These are phyloP conservation scores for Cheilosia impressa DNA, from an alignment of 2,888 invertebrate species.

Conservation along the genomic window DNA sequence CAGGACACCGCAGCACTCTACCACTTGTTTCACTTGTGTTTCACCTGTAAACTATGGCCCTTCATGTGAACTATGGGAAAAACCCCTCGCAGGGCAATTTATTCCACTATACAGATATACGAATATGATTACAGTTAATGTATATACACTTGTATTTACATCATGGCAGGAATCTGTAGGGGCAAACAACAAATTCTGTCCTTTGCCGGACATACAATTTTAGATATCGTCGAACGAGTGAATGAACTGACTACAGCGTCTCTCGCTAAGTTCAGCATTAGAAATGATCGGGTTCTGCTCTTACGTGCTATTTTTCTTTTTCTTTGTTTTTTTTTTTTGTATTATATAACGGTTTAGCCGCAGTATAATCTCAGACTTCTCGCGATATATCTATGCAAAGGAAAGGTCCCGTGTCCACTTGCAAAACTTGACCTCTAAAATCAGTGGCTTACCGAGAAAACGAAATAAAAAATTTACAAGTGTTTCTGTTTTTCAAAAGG, in stretches of 20 bases:
- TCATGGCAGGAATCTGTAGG: background rate
- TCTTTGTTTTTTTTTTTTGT: background rate
- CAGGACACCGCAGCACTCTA: conserved; percentile 26
- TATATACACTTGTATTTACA: conserved; percentile 35
- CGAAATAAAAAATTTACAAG: background rate
- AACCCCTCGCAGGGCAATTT: conserved; percentile 38
- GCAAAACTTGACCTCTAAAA: background rate
- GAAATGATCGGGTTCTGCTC: conserved; percentile 20
- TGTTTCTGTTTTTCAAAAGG: background rate
- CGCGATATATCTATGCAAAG: background rate
- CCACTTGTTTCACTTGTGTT: conserved; percentile 51
- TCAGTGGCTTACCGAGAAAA: background rate
- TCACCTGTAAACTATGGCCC: conserved; percentile 64
- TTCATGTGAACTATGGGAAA: conserved; percentile 56
- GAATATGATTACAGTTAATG: conserved; percentile 22
- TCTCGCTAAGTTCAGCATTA: background rate
- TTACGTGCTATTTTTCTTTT: background rate
- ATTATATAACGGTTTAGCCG: conserved; percentile 26
- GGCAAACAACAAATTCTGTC: conserved; percentile 14
- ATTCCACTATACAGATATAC: conserved; percentile 29
- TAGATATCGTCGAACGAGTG: conserved; percentile 19
- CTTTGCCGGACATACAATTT: conserved; percentile 40
- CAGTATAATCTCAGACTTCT: conserved; percentile 9
- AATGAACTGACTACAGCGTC: conserved; percentile 24
- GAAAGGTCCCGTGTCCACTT: background rate